Base-by-base conservation (phyloP, 53 echinoderm and acorn worm genomes). In the Holothuria scabra region DNA sequence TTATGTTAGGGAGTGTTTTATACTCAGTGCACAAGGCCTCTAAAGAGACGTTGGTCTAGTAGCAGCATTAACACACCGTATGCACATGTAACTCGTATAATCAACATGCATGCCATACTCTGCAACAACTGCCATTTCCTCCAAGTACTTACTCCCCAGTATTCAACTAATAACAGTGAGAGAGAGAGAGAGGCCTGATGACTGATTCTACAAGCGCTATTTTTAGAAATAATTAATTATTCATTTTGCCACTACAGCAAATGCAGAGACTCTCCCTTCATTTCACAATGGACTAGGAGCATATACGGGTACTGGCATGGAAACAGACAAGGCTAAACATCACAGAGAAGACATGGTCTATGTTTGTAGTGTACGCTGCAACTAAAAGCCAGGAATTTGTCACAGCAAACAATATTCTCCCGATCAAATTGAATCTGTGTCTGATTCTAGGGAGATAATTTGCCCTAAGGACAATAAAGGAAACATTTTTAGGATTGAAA, bases 161-260 rank as follows among this genome's bases (percentile, higher is more conserved):
- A 72, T 72, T 72, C 72, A 72, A 72, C 72, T 72, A 72, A 72
- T 72, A 72, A 72, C 52, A 16, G 52, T 16, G 52, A 16, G 52
- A 52, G 52, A 16, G 48, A 48, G 52, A 14, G 18, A 52, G 52
- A 52, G 52, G 52, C 44, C 46, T 72, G 72, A 72, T 72, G 72
- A 79, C 32, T 79, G 79, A 79, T 79, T 26, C 59, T 59, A 79
- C 59, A 55, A 21, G 79, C 30, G 79, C 59, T 79, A 79, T 79
- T 79, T 79, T 58, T 79, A 79, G 79, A 79, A 79, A 59, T 79
- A 56, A 79, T 79, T 58, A 79, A 79, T 79, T 58, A 79, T 79
- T 79, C 79, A 79, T 79, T 79, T 79, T 57, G 52, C 52, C 52
- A 52, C 52, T 52, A 52, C 52, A 52, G 52, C 52, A 21, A 26